phyloP scores from a whole-genome alignment of 2,888 invertebrate species.

The Cordilura impudica region DNA sequence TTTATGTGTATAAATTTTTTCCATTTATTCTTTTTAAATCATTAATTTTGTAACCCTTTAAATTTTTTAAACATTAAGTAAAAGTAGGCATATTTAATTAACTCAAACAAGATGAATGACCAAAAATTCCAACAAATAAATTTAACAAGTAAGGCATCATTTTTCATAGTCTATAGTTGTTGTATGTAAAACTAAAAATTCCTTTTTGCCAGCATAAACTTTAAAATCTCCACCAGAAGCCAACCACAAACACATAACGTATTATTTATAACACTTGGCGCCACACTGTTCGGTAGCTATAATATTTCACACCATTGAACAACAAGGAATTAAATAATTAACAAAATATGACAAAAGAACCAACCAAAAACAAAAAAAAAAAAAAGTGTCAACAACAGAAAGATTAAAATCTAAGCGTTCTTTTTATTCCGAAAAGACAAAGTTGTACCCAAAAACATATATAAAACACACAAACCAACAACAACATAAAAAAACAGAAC shows the following conservation, averaged over 20 bases:
- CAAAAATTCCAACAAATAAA: neutral
- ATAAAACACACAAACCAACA: neutral
- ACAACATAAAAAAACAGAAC: neutral
- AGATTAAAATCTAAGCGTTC: slow-evolving; percentile 59
- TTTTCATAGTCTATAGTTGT: neutral
- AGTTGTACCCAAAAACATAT: slow-evolving; percentile 6
- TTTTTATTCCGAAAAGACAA: slow-evolving; percentile 30
- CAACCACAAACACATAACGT: slow-evolving; percentile 2
- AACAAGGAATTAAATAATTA: slow-evolving; percentile 54
- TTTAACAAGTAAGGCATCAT: neutral
- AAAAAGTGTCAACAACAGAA: slow-evolving; percentile 59
- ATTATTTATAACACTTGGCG: slow-evolving; percentile 60
- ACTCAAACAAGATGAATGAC: neutral
- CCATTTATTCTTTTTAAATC: no score
- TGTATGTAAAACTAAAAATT: neutral
- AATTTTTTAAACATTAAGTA: no score
- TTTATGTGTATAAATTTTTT: no score
- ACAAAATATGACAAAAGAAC: slow-evolving; percentile 50
- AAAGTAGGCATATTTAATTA: no score
- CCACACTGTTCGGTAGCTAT: slow-evolving; percentile 61
- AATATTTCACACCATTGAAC: slow-evolving; percentile 50
- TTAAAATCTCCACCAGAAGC: neutral
- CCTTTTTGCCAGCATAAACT: neutral
- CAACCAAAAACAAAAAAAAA: slow-evolving; percentile 15
- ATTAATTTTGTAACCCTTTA: no score